Percentiles rank a stretch among this genome's conserved stretches.
phyloP scores from a whole-genome alignment of 2,888 invertebrate genomes.

The Eristalinus sepulchralis region DNA sequence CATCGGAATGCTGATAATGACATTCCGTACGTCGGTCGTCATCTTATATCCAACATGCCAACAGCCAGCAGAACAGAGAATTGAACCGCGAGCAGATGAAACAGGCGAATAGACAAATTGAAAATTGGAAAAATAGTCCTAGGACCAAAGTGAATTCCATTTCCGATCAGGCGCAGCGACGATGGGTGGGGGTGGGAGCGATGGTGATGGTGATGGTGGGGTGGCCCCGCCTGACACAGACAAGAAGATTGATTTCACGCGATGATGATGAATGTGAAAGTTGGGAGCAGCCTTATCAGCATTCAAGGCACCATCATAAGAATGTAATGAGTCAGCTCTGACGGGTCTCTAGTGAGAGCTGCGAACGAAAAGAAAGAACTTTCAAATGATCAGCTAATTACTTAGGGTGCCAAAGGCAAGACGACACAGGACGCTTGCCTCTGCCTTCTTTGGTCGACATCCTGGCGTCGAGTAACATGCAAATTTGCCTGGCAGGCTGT shows the following conservation, averaged over 20 bases:
- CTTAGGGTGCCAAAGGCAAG: conserved; percentile 17
- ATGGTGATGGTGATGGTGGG: background rate
- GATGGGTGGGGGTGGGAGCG: background rate
- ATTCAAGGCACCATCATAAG: conserved; percentile 38
- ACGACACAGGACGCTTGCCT: conserved; percentile 1
- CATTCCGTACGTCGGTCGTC: conserved; percentile 57
- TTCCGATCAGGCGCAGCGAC: background rate
- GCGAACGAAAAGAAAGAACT: background rate
- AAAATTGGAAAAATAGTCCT: conserved; percentile 49
- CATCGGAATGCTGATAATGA: conserved; percentile 69
- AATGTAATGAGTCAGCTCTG: conserved; percentile 19
- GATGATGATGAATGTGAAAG: conserved; percentile 49
- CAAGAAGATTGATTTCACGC: conserved; percentile 55
- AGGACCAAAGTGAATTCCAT: conserved; percentile 24
- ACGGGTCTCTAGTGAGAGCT: background rate
- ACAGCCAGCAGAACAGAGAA: conserved; percentile 10
- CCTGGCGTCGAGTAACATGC: conserved; percentile 51
- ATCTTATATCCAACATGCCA: conserved; percentile 52
- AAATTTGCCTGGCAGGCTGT: conserved; percentile 57
- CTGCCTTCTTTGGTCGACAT: conserved; percentile 2
- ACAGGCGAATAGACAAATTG: conserved; percentile 52
- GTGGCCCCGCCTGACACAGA: conserved; percentile 18
- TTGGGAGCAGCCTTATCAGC: conserved; percentile 28
- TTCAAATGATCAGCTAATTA: conserved; percentile 61
- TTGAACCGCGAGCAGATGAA: conserved; percentile 40